Conservation (phyloP, 2,888 invertebrate genomes). For the Cacoxenus indagator region DNA sequence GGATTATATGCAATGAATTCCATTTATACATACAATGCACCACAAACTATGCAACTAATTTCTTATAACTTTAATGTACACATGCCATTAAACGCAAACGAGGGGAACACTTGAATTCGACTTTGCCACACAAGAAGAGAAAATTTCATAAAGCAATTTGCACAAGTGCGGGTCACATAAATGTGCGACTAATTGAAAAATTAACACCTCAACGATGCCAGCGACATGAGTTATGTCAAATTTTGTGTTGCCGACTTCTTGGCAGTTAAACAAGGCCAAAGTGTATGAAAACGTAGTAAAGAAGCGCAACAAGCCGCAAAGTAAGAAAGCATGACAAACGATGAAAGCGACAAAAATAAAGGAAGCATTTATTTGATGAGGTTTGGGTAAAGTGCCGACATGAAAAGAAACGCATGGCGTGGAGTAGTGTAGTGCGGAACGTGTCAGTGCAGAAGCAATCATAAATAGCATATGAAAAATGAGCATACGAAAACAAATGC, state of each 20-base stretch:
- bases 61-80: too few relatives aligned
- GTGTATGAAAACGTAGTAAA: not conserved
- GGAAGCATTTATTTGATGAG: conserved; percentile 52
- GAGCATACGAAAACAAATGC: too few relatives aligned
- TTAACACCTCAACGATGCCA: conserved; percentile 50
- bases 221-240: conserved; percentile 31
- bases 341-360: not conserved
- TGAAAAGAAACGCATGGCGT: too few relatives aligned
- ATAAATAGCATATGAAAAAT: too few relatives aligned
- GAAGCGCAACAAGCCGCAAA: conserved; percentile 27
- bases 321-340: conserved; percentile 40
- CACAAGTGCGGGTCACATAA: conserved; percentile 39
- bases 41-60: too few relatives aligned
- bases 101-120: not conserved
- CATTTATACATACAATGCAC: too few relatives aligned
- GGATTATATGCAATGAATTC: too few relatives aligned
- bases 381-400: conserved; percentile 55
- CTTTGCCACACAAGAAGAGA: not conserved
- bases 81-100: not conserved
- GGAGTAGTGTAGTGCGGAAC: not conserved
- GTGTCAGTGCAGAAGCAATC: too few relatives aligned
- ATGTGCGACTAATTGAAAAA: conserved; percentile 56
- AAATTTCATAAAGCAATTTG: not conserved
- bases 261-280: not conserved
- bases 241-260: conserved; percentile 4